Conservation (phyloP, 1,140 invertebrate species). For the Grapholita molesta region DNA sequence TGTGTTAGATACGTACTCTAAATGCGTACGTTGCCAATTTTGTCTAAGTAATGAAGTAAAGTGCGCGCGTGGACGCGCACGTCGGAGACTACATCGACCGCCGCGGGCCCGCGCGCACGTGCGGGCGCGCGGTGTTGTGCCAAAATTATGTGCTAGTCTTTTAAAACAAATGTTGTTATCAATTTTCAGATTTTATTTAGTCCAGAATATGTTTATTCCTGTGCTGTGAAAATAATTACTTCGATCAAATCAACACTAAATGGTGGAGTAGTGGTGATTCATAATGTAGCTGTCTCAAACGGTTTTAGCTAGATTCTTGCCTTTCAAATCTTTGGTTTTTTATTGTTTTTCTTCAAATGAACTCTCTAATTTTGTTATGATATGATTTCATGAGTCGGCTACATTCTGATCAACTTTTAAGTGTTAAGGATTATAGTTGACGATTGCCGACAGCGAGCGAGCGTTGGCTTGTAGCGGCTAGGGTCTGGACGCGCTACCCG, state of each 20-base stretch:
- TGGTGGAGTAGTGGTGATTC: conserved; percentile 39
- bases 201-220: conserved; percentile 76
- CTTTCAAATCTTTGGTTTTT: neutral
- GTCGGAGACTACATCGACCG: conserved; percentile 63
- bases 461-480: neutral
- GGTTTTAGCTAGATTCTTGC: conserved; percentile 7
- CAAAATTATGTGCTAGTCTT: conserved; percentile 77
- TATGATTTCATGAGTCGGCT: conserved; percentile 8
- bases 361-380: neutral
- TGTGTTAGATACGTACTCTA: conserved; percentile 26
- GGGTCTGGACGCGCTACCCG: neutral
- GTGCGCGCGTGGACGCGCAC: neutral
- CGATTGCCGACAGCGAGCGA: neutral
- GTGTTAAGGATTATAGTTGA: conserved; percentile 22
- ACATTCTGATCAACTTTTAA: conserved; percentile 22
- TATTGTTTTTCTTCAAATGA: neutral
- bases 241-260: conserved; percentile 70
- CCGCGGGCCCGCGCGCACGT: conserved; percentile 33
- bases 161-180: conserved; percentile 74
- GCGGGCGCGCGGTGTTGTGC: conserved; percentile 67
- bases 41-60: neutral
- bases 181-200: conserved; percentile 78
- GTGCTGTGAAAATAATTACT: conserved; percentile 70
- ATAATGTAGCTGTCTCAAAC: conserved; percentile 44
- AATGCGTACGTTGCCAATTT: neutral